Evolutionary conservation across 2,113 vertebrate species (phyloP).

Genomic region (Carollia perspicillata): DNA sequence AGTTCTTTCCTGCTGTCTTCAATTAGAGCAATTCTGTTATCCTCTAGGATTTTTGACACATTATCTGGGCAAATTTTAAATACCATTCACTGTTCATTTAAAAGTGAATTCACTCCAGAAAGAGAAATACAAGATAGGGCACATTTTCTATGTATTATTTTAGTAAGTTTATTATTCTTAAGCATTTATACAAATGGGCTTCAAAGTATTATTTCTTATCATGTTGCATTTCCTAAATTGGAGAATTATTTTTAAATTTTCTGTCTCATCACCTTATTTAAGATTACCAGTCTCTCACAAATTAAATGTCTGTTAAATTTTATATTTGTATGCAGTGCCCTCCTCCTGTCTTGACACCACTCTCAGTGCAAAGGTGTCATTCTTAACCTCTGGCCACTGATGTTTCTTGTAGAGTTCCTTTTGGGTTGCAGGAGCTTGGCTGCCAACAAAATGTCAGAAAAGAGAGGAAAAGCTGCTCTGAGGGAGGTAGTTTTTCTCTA

Average conservation of each 20-base stretch:
- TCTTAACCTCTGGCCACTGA: neutral
- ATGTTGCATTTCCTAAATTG: slow-evolving; percentile 57
- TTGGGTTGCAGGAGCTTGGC: neutral
- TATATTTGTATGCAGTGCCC: neutral
- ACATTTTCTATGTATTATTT: slow-evolving; percentile 49
- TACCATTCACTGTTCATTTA: slow-evolving; percentile 44
- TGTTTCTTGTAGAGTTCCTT: neutral
- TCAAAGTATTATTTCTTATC: slow-evolving; percentile 65
- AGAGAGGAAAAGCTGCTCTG: neutral
- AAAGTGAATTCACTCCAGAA: slow-evolving; percentile 57
- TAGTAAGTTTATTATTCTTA: slow-evolving; percentile 62
- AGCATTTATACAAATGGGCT: slow-evolving; percentile 60
- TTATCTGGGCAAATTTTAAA: slow-evolving; percentile 55
- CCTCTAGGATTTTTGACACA: slow-evolving; percentile 53
- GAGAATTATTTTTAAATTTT: slow-evolving; percentile 63
- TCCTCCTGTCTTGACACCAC: neutral
- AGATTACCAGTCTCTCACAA: slow-evolving; percentile 41
- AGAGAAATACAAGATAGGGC: slow-evolving; percentile 48
- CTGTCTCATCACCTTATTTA: slow-evolving; percentile 26
- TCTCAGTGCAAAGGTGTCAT: neutral
- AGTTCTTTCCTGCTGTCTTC: slow-evolving; percentile 17
- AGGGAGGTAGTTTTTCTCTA: neutral
- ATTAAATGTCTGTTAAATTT: slow-evolving; percentile 35
- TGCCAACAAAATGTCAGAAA: neutral
- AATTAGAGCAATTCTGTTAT: slow-evolving; percentile 48